These are phyloP conservation scores for Campylorhamphus procurvoides DNA, from an alignment of 2,113 vertebrate species.

Conservation along the genomic window DNA sequence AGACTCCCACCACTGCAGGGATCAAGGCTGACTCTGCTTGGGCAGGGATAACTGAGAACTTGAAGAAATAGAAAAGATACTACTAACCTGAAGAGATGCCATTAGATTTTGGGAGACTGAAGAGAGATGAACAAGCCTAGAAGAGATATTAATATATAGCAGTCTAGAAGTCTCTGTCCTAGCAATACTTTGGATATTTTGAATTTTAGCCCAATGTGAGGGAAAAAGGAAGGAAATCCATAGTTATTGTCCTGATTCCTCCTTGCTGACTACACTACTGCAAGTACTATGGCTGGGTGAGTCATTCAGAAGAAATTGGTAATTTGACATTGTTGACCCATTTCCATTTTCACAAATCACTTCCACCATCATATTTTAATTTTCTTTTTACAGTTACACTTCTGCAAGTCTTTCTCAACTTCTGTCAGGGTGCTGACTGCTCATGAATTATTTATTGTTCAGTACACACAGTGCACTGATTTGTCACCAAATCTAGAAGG, in stretches of 20 bases:
- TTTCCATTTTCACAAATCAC: background rate
- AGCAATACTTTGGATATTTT: background rate
- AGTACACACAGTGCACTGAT: background rate
- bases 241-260: background rate
- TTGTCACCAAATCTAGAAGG: conserved; percentile 1
- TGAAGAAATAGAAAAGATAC: background rate
- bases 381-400: background rate
- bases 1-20: background rate
- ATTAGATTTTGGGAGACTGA: background rate
- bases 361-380: background rate
- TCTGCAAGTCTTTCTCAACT: conserved; percentile 15
- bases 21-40: background rate
- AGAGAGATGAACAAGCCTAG: background rate
- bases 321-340: background rate
- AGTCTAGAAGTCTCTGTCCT: background rate
- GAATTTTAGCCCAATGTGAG: background rate
- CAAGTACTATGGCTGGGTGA: background rate
- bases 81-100: background rate
- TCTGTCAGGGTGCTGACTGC: background rate
- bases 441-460: conserved; percentile 47
- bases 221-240: background rate
- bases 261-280: background rate
- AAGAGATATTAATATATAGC: background rate
- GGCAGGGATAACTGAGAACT: background rate
- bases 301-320: background rate